phyloP scores from a whole-genome alignment of 2,888 invertebrate species.

The Altica lythri region DNA sequence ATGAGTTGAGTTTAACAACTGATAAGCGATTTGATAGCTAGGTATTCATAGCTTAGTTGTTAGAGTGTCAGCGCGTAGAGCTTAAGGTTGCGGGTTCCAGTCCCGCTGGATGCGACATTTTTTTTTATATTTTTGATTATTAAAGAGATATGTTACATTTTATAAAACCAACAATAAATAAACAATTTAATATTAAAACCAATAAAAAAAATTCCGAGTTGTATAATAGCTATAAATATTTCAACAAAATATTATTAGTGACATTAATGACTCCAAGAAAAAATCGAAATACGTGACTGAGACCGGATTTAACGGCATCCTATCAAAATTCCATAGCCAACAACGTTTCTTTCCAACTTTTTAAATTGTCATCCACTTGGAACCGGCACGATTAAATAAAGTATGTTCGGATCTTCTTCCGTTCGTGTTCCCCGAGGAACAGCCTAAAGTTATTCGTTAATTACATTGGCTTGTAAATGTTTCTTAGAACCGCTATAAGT shows the following conservation, averaged over 20 bases:
- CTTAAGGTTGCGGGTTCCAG: no score
- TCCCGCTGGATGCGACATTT: no score
- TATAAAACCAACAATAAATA: no score
- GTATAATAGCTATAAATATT: slow-evolving; percentile 4
- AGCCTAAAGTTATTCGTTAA: slow-evolving; percentile 2
- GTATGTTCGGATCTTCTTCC: slow-evolving; percentile 13
- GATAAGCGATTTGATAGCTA: no score
- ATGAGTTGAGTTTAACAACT: no score
- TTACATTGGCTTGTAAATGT: no score
- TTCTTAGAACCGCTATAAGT: no score
- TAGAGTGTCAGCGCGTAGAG: no score
- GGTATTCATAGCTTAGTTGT: no score
- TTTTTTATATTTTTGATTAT: no score
- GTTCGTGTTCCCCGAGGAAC: slow-evolving; percentile 7
- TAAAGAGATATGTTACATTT: no score
- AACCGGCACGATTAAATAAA: slow-evolving; percentile 17
- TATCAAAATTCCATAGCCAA: slow-evolving; percentile 14
- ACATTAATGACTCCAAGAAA: slow-evolving; percentile 2
- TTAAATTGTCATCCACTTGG: slow-evolving; percentile 19
- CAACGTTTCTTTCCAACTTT: slow-evolving; percentile 15
- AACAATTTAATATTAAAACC: no score
- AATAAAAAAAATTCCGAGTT: not conserved
- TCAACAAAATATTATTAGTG: not conserved
- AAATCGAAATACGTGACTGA: slow-evolving; percentile 17
- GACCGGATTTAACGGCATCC: slow-evolving; percentile 3